Percentiles rank a stretch among this genome's conserved stretches.
Evolutionary conservation across 92 coral and sea anemone species (phyloP).

Genomic region (Palythoa grandis): DNA sequence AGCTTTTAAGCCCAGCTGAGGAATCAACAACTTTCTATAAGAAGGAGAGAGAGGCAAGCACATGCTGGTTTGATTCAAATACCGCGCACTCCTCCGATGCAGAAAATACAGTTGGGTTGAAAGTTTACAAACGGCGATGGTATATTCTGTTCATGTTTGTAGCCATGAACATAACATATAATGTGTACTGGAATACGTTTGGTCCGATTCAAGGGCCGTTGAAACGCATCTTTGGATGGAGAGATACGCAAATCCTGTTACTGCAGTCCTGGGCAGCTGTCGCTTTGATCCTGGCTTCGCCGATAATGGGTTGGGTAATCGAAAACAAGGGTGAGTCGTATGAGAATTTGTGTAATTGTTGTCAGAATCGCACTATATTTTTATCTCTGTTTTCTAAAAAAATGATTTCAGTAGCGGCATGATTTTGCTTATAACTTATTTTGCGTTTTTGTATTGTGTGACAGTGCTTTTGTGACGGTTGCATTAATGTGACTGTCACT

Average conservation of each 20-base stretch:
- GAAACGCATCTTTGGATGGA: constrained; percentile 51
- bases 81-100: neutral
- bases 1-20: neutral
- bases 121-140: constrained; percentile 61
- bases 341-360: neutral
- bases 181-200: constrained; percentile 56
- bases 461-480: no score
- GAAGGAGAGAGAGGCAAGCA: neutral
- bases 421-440: no score
- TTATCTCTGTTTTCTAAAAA: neutral
- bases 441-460: no score
- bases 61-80: neutral
- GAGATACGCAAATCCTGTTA: constrained; percentile 30
- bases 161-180: constrained; percentile 30
- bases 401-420: no score
- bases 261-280: constrained; percentile 20
- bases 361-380: neutral
- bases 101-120: neutral
- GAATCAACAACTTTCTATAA: neutral
- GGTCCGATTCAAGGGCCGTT: constrained; percentile 66
- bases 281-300: constrained; percentile 2
- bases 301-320: constrained; percentile 24
- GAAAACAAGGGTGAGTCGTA: constrained; percentile 10
- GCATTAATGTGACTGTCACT: no score
- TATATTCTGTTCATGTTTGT: constrained; percentile 52